Conservation (phyloP, 2,113 vertebrate genomes). For the Boulengeromyrus knoepffleri region DNA sequence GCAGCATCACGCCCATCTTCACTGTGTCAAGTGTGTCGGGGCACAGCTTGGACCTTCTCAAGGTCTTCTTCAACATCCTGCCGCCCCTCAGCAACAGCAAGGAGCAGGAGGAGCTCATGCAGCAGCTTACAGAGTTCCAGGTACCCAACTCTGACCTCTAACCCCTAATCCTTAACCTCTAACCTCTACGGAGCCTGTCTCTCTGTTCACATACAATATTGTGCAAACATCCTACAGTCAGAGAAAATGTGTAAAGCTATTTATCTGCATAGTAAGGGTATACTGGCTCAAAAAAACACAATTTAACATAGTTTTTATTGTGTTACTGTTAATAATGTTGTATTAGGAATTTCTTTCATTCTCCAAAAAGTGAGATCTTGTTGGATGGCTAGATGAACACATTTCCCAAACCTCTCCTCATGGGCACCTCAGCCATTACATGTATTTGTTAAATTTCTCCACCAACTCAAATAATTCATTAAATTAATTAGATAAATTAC, state of each 20-base stretch:
- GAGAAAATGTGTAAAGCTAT: background rate
- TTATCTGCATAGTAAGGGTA: background rate
- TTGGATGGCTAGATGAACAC: background rate
- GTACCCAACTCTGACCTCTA: conserved; percentile 43
- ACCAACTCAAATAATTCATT: background rate
- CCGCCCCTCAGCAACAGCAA: conserved; percentile 95
- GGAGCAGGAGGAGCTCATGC: conserved; percentile 95
- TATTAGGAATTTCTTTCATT: background rate
- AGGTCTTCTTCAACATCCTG: conserved; percentile 94
- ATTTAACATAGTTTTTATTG: background rate
- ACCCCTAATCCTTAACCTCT: background rate
- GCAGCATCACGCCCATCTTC: conserved; percentile 92
- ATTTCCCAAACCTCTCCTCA: background rate
- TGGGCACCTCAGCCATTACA: background rate
- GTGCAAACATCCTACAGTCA: background rate
- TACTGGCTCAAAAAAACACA: background rate
- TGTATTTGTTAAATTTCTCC: background rate
- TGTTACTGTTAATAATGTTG: no score
- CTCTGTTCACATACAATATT: background rate
- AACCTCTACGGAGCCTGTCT: background rate
- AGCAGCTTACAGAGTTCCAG: conserved; percentile 95
- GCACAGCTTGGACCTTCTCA: conserved; percentile 86
- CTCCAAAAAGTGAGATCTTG: background rate
- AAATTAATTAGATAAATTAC: background rate
- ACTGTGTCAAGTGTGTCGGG: conserved; percentile 91